Evolutionary conservation across 2,113 vertebrate genomes (phyloP), one percentile per base, ranked within the genome.

Genomic region (Rhinolophus sinicus): DNA sequence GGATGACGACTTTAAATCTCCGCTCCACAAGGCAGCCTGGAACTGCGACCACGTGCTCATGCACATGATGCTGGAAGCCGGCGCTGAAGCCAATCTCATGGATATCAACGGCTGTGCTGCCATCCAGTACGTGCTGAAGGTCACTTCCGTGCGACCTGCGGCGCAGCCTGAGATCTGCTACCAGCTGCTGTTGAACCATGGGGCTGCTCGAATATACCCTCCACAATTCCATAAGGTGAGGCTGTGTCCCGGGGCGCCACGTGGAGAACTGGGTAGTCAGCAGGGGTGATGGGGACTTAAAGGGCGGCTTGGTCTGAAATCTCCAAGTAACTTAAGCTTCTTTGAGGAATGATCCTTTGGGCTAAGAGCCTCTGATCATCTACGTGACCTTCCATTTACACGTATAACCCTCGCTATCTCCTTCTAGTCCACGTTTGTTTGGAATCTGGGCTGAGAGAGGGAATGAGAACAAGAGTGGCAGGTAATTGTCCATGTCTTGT

Each of bases 171-270:
- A 99, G 76, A 88, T 99, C 97, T 99, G 99, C 98, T 99, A 98
- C 97, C 99, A 99, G 98, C 98, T 99, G 86, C 99, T 99, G 5
- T 98, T 99, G 50, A 99, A 99, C 97, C 98, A 99, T 0, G 99
- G 99, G 12, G 99, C 99, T 8, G 98, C 99, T 0, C 98, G 99
- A 16, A 98, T 99, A 90, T 99, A 99, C 97, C 99, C 99, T 0
- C 99, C 99, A 0, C 99, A 99, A 92, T 99, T 99, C 98, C 99
- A 99, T 93, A 99, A 99, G 99, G 99, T 99, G 97, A 98, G 70
- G 14, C 40, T 9, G 18, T 0, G n/a, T 22, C 38, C 19, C 0
- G 0, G 8, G 78, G 13, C 13, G 15, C 44, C 77, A 8, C 5
- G 21, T 21, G 7, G 4, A 58, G 35, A 26, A 3, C 19, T 3